Conservation (phyloP, 2,113 vertebrate species). For the Hippolais icterina region DNA sequence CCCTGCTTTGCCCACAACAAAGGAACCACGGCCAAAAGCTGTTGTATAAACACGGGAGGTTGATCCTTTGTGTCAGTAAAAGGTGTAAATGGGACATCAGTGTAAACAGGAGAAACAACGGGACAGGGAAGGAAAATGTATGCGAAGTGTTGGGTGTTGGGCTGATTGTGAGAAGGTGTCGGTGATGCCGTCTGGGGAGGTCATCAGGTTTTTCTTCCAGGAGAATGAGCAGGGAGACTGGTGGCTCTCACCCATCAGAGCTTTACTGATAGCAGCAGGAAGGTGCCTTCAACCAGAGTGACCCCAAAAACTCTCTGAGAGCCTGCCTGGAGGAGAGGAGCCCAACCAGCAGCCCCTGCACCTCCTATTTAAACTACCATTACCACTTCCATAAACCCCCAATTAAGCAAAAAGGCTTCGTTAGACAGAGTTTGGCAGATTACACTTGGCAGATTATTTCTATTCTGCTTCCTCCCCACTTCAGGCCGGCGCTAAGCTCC, state of each 20-base stretch:
- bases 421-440: background rate
- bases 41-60: background rate
- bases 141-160: rapidly evolving
- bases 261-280: background rate
- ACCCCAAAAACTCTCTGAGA: background rate
- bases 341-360: background rate
- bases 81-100: background rate
- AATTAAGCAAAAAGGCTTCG: background rate
- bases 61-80: background rate
- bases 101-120: background rate
- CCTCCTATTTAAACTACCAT: background rate
- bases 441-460: background rate
- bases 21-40: background rate
- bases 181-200: background rate
- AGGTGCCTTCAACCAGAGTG: background rate
- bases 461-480: background rate
- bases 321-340: background rate
- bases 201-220: background rate
- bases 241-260: background rate
- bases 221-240: background rate
- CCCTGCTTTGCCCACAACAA: background rate
- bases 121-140: background rate
- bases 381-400: background rate
- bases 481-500: background rate
- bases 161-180: background rate